A percentile compares a stretch with the other conserved stretches of the same genome.
Evolutionary conservation across 2,113 vertebrate species (phyloP).

Genomic region (Sylvilagus bachmani): DNA sequence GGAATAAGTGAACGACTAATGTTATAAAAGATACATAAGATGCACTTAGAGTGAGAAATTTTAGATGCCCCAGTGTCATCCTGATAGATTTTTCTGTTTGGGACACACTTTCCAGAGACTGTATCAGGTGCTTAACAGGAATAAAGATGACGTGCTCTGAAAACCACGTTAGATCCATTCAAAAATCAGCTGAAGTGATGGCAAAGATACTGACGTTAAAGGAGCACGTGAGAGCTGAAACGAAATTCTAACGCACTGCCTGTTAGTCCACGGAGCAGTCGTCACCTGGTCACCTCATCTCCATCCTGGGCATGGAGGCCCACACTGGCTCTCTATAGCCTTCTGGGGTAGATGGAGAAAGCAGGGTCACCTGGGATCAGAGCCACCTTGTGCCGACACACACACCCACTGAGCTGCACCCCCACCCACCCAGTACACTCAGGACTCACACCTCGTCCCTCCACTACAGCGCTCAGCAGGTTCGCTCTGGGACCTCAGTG

Average conservation of each 20-base stretch:
- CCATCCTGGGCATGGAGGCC: not conserved
- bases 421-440: not conserved
- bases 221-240: not conserved
- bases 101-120: conserved; percentile 3
- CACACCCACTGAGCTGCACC: not conserved
- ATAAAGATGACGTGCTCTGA: conserved; percentile 22
- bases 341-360: not conserved
- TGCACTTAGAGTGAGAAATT: not conserved
- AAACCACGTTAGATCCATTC: not conserved
- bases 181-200: conserved; percentile 34
- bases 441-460: not conserved
- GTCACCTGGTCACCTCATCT: not conserved
- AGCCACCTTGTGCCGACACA: not conserved
- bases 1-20: not conserved
- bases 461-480: not conserved
- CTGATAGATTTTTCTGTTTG: conserved; percentile 8
- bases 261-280: too few relatives aligned
- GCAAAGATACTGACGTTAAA: not conserved
- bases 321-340: not conserved
- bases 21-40: not conserved
- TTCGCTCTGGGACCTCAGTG: not conserved
- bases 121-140: not conserved
- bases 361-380: not conserved
- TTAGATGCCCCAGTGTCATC: not conserved
- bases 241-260: too few relatives aligned